phyloP scores from a whole-genome alignment of 2,797 vertebrate genomes.

The Ispidina picta region DNA sequence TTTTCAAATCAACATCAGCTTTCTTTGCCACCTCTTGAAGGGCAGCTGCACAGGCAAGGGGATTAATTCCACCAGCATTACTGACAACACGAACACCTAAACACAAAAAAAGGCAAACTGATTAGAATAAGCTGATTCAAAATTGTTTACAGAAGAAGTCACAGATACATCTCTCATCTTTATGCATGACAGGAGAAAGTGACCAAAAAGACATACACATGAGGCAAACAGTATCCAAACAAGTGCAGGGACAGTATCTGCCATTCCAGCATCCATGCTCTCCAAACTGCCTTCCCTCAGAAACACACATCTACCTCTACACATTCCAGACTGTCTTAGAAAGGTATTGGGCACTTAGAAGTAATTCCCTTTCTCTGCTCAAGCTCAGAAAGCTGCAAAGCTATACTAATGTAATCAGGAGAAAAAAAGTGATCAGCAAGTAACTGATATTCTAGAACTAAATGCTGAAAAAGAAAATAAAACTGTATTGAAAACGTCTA shows the following conservation, averaged over 20 bases:
- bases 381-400: neutral
- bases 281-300: neutral
- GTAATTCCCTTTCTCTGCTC: neutral
- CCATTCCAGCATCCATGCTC: neutral
- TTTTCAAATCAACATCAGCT: constrained; percentile 84
- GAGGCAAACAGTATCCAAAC: neutral
- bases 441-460: neutral
- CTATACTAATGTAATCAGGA: neutral
- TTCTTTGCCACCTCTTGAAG: constrained; percentile 83
- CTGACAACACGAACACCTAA: constrained; percentile 87
- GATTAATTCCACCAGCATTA: constrained; percentile 88
- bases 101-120: neutral
- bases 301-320: neutral
- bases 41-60: constrained; percentile 83
- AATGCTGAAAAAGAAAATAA: neutral
- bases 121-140: neutral
- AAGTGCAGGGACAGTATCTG: neutral
- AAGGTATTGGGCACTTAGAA: neutral
- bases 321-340: neutral
- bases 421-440: neutral
- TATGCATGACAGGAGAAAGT: neutral
- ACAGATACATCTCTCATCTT: neutral
- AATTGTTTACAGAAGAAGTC: neutral
- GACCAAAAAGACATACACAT: neutral
- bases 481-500: neutral